Base-by-base conservation (phyloP, 2,113 vertebrate species). In the Rhineura floridana region DNA sequence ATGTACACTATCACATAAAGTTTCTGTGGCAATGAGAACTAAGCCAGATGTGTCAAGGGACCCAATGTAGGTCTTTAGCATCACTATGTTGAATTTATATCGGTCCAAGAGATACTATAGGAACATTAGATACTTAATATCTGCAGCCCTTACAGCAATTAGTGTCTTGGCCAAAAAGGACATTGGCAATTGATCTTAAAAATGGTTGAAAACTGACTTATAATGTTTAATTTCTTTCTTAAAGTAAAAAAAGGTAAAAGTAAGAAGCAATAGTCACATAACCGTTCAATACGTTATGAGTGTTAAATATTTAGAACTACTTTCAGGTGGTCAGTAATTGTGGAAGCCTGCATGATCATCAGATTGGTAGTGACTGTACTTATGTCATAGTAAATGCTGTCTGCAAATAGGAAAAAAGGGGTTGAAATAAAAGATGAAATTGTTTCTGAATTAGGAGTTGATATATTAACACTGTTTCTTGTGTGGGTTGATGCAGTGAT, bases 311-410 rank as follows among this genome's bases (percentile, higher is more conserved):
- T 93, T 84, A 81, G 82, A 92, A 84, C 19, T 52, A n/a, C n/a
- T 69, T 83, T 25, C 15, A 76, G 76, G 81, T 75, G 0, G 1
- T 81, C 67, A 87, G 90, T 93, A 46, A 10, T 52, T 80, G 70
- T 87, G 88, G 85, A 87, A 92, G 87, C 81, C 91, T 83, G 81
- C 63, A 52, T 88, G 65, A 52, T 93, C 90, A 91, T 92, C 50
- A 33, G 83, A 91, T 63, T 86, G 87, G 55, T 69, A 93, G 77
- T 73, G 87, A 59, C 67, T 91, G 92, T 86, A 90, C 90, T 0
- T 69, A 76, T 93, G 84, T 86, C 87, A 89, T 95, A 96, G 93
- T 92, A 91, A 95, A 91, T 95, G 94, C 86, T 93, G 87, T 94
- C 90, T 91, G 11, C 88, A 91, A 65, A 93, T 91, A 93, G 90